Evolutionary conservation across 2,888 invertebrate species (phyloP).

Genomic region (Bursaphelenchus okinawaensis): DNA sequence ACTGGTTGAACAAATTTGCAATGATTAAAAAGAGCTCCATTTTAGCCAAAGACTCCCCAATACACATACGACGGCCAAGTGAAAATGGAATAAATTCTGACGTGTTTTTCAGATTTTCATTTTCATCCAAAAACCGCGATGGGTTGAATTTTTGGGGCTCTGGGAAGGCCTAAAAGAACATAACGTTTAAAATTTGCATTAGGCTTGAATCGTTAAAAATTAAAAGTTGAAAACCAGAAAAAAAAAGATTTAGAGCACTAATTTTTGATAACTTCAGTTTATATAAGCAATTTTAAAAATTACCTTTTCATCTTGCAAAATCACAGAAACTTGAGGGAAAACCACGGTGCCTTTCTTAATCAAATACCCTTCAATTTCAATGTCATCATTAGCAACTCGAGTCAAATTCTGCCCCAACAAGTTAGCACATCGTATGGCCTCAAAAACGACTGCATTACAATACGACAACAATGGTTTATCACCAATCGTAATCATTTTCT

Average conservation of each 20-base stretch:
- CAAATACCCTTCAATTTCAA: conserved; percentile 16
- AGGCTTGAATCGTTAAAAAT: neutral
- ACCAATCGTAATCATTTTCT: conserved; percentile 24
- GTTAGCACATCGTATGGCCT: conserved; percentile 17
- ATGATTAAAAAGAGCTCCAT: conserved; percentile 19
- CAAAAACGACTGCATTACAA: conserved; percentile 23
- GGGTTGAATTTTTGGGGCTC: conserved; percentile 7
- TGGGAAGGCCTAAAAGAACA: conserved; percentile 4
- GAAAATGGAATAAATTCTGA: conserved; percentile 13
- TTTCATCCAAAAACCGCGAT: conserved; percentile 10
- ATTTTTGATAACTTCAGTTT: neutral
- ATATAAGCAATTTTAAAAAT: neutral
- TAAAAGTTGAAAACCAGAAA: neutral
- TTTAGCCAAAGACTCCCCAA: conserved; percentile 11
- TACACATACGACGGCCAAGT: conserved; percentile 8
- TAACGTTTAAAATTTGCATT: neutral
- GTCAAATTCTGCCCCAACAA: conserved; percentile 10
- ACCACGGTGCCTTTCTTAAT: conserved; percentile 11
- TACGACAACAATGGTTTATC: conserved; percentile 30
- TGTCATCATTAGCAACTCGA: conserved; percentile 9
- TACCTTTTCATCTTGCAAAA: conserved; percentile 18
- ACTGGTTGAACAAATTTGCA: conserved; percentile 17
- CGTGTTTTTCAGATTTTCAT: neutral
- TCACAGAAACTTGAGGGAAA: conserved; percentile 9
- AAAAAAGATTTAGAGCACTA: neutral